Evolutionary conservation across 2,797 vertebrate species (phyloP).

Genomic region (Forpus xanthops): DNA sequence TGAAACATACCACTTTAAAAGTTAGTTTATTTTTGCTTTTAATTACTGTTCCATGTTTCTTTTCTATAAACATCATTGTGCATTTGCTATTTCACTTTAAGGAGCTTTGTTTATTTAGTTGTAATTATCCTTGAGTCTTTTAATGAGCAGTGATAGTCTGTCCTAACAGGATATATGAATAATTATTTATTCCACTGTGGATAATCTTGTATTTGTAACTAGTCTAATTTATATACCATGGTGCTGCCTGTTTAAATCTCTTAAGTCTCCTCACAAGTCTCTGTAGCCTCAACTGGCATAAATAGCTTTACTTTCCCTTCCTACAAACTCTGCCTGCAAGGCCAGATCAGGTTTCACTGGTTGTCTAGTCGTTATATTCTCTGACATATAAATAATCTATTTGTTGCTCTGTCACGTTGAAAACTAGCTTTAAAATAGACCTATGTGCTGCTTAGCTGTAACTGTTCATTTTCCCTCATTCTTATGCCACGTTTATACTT

Average conservation of each 20-base stretch:
- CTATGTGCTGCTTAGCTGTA: background rate
- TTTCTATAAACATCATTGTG: background rate
- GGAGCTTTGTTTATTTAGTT: conserved; percentile 3
- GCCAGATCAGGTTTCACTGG: background rate
- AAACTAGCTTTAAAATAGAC: background rate
- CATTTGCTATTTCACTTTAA: conserved; percentile 11
- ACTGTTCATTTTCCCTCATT: background rate
- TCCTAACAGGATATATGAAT: conserved; percentile 56
- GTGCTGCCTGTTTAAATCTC: conserved; percentile 39
- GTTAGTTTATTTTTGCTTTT: background rate
- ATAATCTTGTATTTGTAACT: conserved; percentile 49
- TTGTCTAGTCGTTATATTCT: background rate
- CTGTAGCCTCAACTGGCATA: background rate
- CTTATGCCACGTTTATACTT: background rate
- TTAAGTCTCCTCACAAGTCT: conserved; percentile 41
- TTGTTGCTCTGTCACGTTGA: background rate
- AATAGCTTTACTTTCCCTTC: conserved; percentile 26
- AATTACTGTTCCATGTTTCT: background rate
- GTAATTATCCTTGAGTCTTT: conserved; percentile 11
- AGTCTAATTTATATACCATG: conserved; percentile 31
- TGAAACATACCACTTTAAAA: background rate
- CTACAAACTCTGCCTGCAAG: background rate
- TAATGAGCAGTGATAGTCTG: conserved; percentile 32
- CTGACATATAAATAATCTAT: background rate
- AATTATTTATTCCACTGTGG: conserved; percentile 61